Conservation (phyloP, 2,113 vertebrate species). For the Muntiacus reevesi region DNA sequence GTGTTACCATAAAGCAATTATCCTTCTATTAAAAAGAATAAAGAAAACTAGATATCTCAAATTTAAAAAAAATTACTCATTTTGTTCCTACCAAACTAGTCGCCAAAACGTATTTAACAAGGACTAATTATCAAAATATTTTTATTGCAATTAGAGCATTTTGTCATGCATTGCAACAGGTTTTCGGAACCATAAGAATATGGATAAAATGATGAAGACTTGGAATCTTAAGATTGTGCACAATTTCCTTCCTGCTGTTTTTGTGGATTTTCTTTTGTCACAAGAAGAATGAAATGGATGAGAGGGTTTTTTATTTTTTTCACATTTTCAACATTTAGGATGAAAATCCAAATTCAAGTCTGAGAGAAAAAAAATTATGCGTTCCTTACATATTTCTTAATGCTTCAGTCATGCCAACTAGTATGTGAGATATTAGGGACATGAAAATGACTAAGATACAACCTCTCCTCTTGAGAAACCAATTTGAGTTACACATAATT, state of each 20-base stretch:
- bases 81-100: not conserved
- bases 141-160: not conserved
- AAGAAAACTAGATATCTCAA: no score
- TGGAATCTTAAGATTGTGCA: not conserved
- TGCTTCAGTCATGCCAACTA: not conserved
- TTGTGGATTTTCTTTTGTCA: not conserved
- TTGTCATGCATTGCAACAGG: not conserved
- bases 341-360: not conserved
- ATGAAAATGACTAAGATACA: not conserved
- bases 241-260: not conserved
- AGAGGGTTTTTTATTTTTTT: not conserved
- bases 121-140: not conserved
- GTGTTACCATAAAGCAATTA: no score
- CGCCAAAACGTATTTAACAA: not conserved
- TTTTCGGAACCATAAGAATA: not conserved
- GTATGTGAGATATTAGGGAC: not conserved
- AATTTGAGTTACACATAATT: not conserved
- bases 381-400: not conserved
- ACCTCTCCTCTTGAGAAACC: not conserved
- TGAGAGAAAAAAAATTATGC: not conserved
- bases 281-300: not conserved
- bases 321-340: not conserved
- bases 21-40: no score
- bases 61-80: no score
- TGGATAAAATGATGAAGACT: not conserved